phyloP scores from a whole-genome alignment of 2,113 vertebrate genomes.

The Conger conger region DNA sequence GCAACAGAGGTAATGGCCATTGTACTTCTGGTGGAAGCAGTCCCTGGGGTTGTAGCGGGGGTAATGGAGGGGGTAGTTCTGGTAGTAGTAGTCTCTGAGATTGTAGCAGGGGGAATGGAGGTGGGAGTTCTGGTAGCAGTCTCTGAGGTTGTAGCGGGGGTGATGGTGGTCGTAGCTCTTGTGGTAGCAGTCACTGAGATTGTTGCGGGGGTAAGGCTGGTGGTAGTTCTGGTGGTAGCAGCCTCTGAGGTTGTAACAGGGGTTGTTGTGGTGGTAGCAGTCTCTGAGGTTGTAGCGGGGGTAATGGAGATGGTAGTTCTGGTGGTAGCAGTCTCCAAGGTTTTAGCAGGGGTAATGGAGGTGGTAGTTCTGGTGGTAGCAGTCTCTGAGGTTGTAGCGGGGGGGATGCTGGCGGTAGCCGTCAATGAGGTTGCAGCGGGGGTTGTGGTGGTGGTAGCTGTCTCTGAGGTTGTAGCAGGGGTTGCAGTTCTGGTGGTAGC shows the following conservation, averaged over 20 bases:
- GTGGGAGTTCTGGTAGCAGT: not conserved
- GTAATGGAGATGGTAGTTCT: not conserved
- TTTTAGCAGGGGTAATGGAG: constrained; percentile 22
- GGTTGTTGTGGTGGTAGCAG: constrained; percentile 21
- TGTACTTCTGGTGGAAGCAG: too few relatives aligned
- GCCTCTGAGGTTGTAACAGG: constrained; percentile 7
- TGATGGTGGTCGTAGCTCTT: too few relatives aligned
- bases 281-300: constrained; percentile 34
- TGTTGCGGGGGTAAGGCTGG: too few relatives aligned
- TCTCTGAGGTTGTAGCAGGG: constrained; percentile 38
- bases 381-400: too few relatives aligned
- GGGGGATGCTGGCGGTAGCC: too few relatives aligned
- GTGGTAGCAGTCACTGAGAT: too few relatives aligned
- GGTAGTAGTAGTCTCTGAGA: constrained; percentile 11
- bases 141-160: not conserved
- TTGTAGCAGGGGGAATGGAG: constrained; percentile 27
- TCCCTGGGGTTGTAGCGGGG: constrained; percentile 29
- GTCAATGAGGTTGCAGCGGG: too few relatives aligned
- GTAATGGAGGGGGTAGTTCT: not conserved
- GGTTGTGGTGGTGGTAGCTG: too few relatives aligned
- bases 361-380: constrained; percentile 11
- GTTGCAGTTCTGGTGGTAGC: constrained; percentile 34
- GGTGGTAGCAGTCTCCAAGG: not conserved
- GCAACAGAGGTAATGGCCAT: too few relatives aligned
- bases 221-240: constrained; percentile 30